A percentile compares a stretch with the other conserved stretches of the same genome.
phyloP scores from a whole-genome alignment of 2,797 vertebrate species.

The Tinamus major region DNA sequence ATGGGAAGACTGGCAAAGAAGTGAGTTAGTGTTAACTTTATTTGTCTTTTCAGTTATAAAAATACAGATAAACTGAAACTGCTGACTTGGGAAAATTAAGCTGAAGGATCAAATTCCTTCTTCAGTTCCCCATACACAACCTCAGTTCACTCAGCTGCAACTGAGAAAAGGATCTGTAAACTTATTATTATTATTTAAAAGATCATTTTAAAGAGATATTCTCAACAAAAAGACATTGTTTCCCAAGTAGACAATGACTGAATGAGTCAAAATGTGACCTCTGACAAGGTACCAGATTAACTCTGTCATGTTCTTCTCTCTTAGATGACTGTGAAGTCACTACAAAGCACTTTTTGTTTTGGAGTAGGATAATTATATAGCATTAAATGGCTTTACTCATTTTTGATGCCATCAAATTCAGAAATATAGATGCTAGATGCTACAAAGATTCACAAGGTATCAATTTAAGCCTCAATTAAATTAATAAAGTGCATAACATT shows the following conservation, averaged over 20 bases:
- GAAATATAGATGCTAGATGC: not conserved
- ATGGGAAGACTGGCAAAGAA: not conserved
- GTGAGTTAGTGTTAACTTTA: not conserved
- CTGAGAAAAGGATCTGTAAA: not conserved
- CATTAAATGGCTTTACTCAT: not conserved
- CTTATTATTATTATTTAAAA: not conserved
- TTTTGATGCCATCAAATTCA: not conserved
- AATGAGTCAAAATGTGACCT: not conserved
- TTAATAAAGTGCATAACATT: not conserved
- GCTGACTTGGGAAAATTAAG: not conserved
- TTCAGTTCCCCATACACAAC: not conserved
- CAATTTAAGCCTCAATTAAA: not conserved
- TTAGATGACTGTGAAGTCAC: not conserved
- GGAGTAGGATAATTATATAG: not conserved
- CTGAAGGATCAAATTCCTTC: not conserved
- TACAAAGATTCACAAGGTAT: not conserved
- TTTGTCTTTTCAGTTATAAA: not conserved
- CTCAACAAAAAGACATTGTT: not conserved
- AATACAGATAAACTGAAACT: not conserved
- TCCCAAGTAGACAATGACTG: not conserved
- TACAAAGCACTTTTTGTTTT: not conserved
- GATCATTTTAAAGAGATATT: not conserved
- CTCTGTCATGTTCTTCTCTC: not conserved
- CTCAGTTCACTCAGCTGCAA: not conserved
- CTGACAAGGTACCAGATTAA: not conserved